Base-by-base conservation (phyloP, 2,797 vertebrate species). In the Danio jaintianensis region DNA sequence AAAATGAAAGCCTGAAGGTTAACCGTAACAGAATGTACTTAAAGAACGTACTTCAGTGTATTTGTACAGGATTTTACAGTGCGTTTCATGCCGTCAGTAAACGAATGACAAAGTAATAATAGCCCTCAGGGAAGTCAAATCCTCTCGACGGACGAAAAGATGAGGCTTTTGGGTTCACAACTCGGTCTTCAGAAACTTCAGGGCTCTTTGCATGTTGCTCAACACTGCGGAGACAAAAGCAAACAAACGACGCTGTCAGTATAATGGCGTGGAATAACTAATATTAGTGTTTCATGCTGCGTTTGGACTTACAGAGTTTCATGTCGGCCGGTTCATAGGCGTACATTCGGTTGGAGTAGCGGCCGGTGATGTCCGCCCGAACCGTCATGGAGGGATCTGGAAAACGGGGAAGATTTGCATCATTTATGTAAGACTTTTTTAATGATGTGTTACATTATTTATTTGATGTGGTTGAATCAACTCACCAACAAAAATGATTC, bases 371-470 rank as follows among this genome's bases (percentile, higher is more conserved):
- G 84, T 99, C 98, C 0, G 97, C 98, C 88, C 98, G 96, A 45
- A 99, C 97, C 0, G 97, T 98, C 94, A 99, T 94, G 16, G 96
- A 90, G 56, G 98, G 98, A 87, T 99, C 98, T 99, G 90, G 10
- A 48, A 70, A 83, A 74, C 81, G 10, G 9, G 6, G 16, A 18
- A 7, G 9, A 4, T 48, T 36, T 61, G 9, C 36, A 59, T n/a
- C 43, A 36, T 74, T 9, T 22, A 6, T 47, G 53, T 11, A 13
- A 38, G 15, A 61, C 20, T 4, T 12, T 12, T 52, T 16, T 20
- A n/a, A 18, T 56, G 58, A 73, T n/a, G 9, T 59, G 40, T 7
- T 11, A 6, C 15, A 45, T 36, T 11, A 45, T 47, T 59, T 56
- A 72, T 58, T 15, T 36, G 11, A 16, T 7, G 16, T 7, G 5